Evolutionary conservation across 2,113 vertebrate species (phyloP), one percentile per base, ranked within the genome.

Genomic region (Neodontobutis hainanensis): DNA sequence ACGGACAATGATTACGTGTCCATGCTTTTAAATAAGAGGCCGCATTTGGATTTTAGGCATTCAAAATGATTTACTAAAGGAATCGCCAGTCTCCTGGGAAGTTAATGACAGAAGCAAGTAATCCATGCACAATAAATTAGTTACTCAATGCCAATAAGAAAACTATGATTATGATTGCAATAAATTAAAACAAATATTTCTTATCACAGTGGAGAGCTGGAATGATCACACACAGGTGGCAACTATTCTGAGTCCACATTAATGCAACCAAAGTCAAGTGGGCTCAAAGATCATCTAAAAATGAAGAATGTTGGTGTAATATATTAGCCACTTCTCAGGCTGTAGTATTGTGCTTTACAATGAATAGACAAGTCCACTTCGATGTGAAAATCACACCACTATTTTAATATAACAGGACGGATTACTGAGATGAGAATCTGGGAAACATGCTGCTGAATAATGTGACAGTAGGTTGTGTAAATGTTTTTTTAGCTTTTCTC

Each of bases 1-100:
- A 8, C 32, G 19, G 61, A 58, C 1, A 8, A 14, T 27, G 3
- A 16, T 12, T 9, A 34, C 60, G 57, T 57, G 40, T 57, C 45
- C 77, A 70, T 75, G 77, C 81, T 66, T 58, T 52, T 34, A 3
- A 27, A 36, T 70, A 62, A 69, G 45, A 65, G 49, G 15, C 36
- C 19, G 38, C 40, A 27, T 11, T 42, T 59, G 19, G 16, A 58
- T 44, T 65, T 73, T 32, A 48, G 11, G 44, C 44, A 38, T 47
- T 50, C 8, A 6, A 32, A 61, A 60, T 19, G 4, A 11, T 15
- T 46, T 27, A 35, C 61, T 34, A 14, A 73, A 27, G 43, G 3
- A 19, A n/a, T 40, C 5, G 51, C 32, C 36, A 27, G 58, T 16
- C 16, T 46, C n/a, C 5, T 3, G 15, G 4, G 11, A 7, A 0